Evolutionary conservation across 2,888 invertebrate species (phyloP), one percentile per base, ranked within the genome.

Genomic region (Acheta domesticus): DNA sequence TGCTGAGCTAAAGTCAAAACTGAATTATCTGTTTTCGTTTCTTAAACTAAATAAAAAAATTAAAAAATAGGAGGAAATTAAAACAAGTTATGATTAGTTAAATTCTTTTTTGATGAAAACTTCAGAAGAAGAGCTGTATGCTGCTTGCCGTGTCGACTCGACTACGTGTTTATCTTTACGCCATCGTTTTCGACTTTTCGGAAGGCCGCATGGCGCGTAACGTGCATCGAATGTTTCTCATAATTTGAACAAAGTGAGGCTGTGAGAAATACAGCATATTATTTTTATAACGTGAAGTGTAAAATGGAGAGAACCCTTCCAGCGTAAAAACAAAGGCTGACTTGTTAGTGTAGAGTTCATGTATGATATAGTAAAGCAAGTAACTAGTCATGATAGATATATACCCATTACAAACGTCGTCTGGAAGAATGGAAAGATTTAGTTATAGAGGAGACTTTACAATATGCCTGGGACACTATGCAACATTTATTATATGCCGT

Each of bases 401-500:
- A 75, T 75, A 75, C 49, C 78, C 76, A n/a, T 36, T 78, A 74
- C 21, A 80, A n/a, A 50, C 79, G 77, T n/a, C 79, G 73, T 21
- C 19, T 80, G 73, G 80, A 80, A 76, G 77, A 76, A 50, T 48
- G 79, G 73, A 81, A 79, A 75, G 62, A 62, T 79, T 23, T 79
- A 62, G 78, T 82, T 74, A 49, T 82, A 16, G 81, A 81, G 75
- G 82, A 82, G 49, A 80, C 79, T 23, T 21, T 79, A 21, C 80
- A 81, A 80, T 88, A 88, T 88, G 84, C 90, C 87, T 84, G 87
- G 88, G 86, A 88, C 88, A 86, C 85, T 88, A 85, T 91, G 90
- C 91, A 87, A 89, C 85, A 86, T 88, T 81, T 89, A 87, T 82
- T 90, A 87, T 83, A 87, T 88, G 85, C 84, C 85, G 82, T 86